A percentile compares a stretch with the other conserved stretches of the same genome.
These are phyloP conservation scores for Paramuricea clavata DNA, from an alignment of 92 coral and sea anemone genomes.

Conservation along the genomic window DNA sequence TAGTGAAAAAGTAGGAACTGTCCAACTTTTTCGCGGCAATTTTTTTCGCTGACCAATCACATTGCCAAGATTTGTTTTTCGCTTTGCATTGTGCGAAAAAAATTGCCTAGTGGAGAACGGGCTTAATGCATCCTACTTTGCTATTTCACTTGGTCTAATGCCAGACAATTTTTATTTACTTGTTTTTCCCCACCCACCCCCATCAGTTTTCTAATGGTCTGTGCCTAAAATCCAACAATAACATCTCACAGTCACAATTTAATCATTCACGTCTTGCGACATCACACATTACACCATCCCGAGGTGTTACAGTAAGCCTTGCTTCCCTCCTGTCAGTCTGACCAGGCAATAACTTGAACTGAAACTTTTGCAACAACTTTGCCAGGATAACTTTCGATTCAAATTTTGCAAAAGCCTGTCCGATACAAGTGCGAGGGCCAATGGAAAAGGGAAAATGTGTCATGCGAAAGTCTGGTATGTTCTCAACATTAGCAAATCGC, in stretches of 20 bases:
- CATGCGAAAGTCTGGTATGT: conserved; percentile 46
- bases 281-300: conserved; percentile 81
- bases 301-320: conserved; percentile 66
- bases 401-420: conserved; percentile 86
- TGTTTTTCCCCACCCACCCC: no score
- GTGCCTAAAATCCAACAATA: background rate
- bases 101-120: no score
- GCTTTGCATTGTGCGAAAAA: no score
- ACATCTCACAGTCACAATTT: background rate
- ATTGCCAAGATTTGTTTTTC: no score
- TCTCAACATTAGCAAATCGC: conserved; percentile 65
- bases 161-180: no score
- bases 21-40: no score
- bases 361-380: conserved; percentile 71
- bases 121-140: no score
- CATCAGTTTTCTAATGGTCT: no score
- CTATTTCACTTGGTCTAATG: no score
- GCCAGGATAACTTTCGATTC: conserved; percentile 88
- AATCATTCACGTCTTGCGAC: conserved; percentile 31
- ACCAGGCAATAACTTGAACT: conserved; percentile 70
- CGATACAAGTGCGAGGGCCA: conserved; percentile 86
- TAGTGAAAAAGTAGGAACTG: no score
- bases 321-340: conserved; percentile 70
- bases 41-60: no score
- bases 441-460: conserved; percentile 79